Evolutionary conservation across 2,113 vertebrate genomes (phyloP), one percentile per base, ranked within the genome.

Genomic region (Triplophysa dalaica): DNA sequence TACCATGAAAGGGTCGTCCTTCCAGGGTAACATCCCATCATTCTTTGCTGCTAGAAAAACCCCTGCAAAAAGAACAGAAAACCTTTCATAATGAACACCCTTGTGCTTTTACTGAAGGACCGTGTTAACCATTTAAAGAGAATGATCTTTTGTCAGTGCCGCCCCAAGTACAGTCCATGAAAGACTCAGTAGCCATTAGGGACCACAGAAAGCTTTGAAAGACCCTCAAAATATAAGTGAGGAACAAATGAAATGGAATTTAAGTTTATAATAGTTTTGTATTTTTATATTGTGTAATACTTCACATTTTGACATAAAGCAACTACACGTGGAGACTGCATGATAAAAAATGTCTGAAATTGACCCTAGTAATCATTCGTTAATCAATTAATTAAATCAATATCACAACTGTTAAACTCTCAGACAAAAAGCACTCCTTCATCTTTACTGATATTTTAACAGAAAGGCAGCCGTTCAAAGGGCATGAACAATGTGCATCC

Each of bases 321-420:
- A 60, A 43, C 73, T 69, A 84, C 60, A 65, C 56, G 41, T 81
- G 73, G 82, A 77, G 81, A 70, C 65, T 70, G 79, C 8, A 54
- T 63, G 17, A 68, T 60, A 22, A 60, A 64, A 65, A 75, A 73
- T 24, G 4, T 19, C 65, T 78, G 48, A 83, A 87, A 83, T 14
- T 33, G 72, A 82, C 78, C 82, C 4, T 48, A 19, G 74, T 56
- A 70, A 80, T 89, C 83, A 89, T 90, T 90, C 89, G 79, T 84
- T 58, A 38, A 72, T 70, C 69, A 17, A 19, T 82, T 85, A 89
- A 91, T 88, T 87, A 87, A 84, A 83, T 90, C 88, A 89, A 90
- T 90, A 90, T 88, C 86, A n/a, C 81, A 90, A 82, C 87, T 82
- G 84, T 88, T 90, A 79, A 81, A 88, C 85, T 80, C 89, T 86